These are phyloP conservation scores for Contarinia nasturtii DNA, from an alignment of 1,140 invertebrate genomes.

Conservation along the genomic window DNA sequence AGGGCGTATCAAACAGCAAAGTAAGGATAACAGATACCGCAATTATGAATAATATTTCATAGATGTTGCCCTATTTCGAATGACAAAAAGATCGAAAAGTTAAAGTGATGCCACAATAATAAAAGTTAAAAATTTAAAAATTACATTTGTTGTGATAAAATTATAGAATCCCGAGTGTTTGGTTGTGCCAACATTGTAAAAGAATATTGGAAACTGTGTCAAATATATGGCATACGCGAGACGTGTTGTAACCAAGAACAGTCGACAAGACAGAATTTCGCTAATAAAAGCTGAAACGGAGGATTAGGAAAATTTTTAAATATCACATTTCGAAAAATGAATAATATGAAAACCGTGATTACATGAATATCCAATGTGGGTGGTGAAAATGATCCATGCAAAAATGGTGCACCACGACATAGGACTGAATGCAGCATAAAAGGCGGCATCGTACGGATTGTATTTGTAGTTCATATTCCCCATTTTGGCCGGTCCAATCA, in stretches of 20 bases:
- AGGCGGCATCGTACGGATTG: constrained; percentile 39
- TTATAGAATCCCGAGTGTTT: constrained; percentile 30
- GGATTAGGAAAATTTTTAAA: too few relatives aligned
- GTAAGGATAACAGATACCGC: constrained; percentile 36
- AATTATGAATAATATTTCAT: constrained; percentile 33
- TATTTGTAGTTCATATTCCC: constrained; percentile 43
- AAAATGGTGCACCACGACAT: constrained; percentile 48
- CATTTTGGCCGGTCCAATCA: constrained; percentile 43
- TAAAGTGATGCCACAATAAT: background rate
- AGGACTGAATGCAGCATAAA: constrained; percentile 49
- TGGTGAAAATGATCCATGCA: constrained; percentile 40
- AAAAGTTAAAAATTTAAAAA: constrained; percentile 6
- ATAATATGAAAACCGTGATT: too few relatives aligned
- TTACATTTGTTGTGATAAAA: constrained; percentile 31
- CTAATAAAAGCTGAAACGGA: constrained; percentile 29
- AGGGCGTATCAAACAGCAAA: constrained; percentile 42
- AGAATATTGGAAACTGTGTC: constrained; percentile 46
- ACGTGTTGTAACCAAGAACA: constrained; percentile 38
- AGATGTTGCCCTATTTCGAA: constrained; percentile 31
- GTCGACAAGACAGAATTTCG: constrained; percentile 32
- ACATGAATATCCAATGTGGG: constrained; percentile 39
- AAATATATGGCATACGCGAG: constrained; percentile 44
- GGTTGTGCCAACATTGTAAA: constrained; percentile 39
- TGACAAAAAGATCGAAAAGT: constrained; percentile 3
- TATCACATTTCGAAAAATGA: too few relatives aligned